Conservation (phyloP, 2,888 invertebrate species). For the Meiosimyza decipiens region DNA sequence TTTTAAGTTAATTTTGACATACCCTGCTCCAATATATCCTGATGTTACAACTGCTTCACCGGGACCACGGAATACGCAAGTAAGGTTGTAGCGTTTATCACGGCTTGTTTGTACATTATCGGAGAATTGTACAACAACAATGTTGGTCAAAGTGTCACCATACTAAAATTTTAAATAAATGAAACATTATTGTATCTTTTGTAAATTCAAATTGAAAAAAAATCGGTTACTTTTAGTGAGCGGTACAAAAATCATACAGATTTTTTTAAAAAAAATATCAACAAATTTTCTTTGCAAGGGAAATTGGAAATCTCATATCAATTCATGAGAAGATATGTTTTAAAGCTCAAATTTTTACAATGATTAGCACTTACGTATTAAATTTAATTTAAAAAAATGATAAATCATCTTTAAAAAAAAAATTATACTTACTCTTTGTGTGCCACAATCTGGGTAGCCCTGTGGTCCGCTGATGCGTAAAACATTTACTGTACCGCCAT, state of each 20-base stretch:
- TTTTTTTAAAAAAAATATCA: too few species aligned
- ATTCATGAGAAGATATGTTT: too few species aligned
- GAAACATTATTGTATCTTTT: too few species aligned
- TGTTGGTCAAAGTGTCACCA: conserved; percentile 93
- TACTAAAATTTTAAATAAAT: conserved; percentile 70
- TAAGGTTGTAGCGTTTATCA: conserved; percentile 91
- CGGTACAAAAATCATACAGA: too few species aligned
- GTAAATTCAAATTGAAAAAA: too few species aligned
- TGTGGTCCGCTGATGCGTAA: conserved; percentile 88
- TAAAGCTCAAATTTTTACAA: too few species aligned
- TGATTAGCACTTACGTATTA: not conserved
- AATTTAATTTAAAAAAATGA: not conserved
- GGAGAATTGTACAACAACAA: conserved; percentile 93
- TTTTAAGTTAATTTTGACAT: conserved; percentile 59
- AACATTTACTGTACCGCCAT: conserved; percentile 85
- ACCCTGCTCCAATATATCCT: conserved; percentile 92
- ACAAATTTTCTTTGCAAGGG: too few species aligned
- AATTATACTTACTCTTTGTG: conserved; percentile 74
- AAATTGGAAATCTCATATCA: too few species aligned
- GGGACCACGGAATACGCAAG: conserved; percentile 91
- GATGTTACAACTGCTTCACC: conserved; percentile 94
- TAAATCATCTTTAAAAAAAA: not conserved
- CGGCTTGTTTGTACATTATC: conserved; percentile 91
- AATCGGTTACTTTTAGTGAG: too few species aligned
- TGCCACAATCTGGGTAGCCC: conserved; percentile 94